Percentiles rank a stretch among this genome's conserved stretches.
Evolutionary conservation across 1,140 invertebrate species (phyloP).

Genomic region (Penaeus vannamei): DNA sequence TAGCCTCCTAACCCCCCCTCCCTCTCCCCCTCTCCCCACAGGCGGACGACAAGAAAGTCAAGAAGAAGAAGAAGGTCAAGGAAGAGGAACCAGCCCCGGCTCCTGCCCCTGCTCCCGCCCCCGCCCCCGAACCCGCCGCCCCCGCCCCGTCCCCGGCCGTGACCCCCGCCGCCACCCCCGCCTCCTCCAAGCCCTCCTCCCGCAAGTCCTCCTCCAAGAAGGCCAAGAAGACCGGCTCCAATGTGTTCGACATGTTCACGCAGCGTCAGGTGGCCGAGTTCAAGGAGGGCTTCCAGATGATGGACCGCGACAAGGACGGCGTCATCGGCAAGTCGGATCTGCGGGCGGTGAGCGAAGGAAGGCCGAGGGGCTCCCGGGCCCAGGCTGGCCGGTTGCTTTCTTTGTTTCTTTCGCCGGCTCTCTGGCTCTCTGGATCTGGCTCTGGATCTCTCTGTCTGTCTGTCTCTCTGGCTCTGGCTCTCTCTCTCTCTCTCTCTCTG

Average conservation of each 20-base stretch:
- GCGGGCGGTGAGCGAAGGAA: conserved; percentile 3
- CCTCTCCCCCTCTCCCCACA: not conserved
- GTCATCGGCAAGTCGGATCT: conserved; percentile 97
- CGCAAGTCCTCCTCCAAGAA: conserved; percentile 62
- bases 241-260: conserved; percentile 96
- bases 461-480: too few relatives aligned
- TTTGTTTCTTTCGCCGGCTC: too few relatives aligned
- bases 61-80: conserved; percentile 67
- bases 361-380: too few relatives aligned
- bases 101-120: conserved; percentile 32
- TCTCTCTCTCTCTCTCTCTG: too few relatives aligned
- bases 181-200: conserved; percentile 64
- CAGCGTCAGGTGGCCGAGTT: conserved; percentile 96
- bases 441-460: too few relatives aligned
- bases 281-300: conserved; percentile 96
- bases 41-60: conserved; percentile 58
- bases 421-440: too few relatives aligned
- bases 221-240: conserved; percentile 75
- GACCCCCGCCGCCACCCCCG: conserved; percentile 38
- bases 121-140: conserved; percentile 53
- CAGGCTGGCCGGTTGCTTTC: too few relatives aligned
- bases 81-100: conserved; percentile 38
- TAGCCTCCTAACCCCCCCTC: not conserved
- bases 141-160: conserved; percentile 24
- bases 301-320: conserved; percentile 98